Conservation (phyloP, 2,888 invertebrate species). For the Agriotes lineatus region DNA sequence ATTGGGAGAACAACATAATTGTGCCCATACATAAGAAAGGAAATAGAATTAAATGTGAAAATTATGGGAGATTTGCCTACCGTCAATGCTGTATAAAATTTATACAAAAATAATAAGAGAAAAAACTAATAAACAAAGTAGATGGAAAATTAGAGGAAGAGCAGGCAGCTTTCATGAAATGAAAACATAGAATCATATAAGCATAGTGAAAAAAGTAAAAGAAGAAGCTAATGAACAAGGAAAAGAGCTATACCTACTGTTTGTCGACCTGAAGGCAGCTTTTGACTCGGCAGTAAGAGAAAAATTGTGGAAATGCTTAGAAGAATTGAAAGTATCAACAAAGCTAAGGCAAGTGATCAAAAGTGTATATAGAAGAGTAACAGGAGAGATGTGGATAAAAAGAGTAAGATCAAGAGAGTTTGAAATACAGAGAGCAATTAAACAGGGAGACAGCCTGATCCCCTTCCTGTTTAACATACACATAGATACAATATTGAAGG, state of each 20-base stretch:
- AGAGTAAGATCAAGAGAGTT: slow-evolving; percentile 2
- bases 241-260: slow-evolving; percentile 4
- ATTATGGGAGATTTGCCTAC: background rate
- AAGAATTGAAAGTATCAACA: slow-evolving; percentile 2
- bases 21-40: background rate
- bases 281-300: slow-evolving; percentile 10
- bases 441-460: slow-evolving; percentile 7
- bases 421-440: slow-evolving; percentile 14
- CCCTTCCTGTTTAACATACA: slow-evolving; percentile 15
- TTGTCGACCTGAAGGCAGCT: slow-evolving; percentile 9
- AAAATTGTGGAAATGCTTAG: background rate
- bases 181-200: slow-evolving; percentile 2
- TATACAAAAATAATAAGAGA: slow-evolving; percentile 9
- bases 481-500: slow-evolving; percentile 4
- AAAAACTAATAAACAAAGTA: slow-evolving; percentile 18
- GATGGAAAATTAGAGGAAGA: slow-evolving; percentile 7
- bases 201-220: slow-evolving; percentile 1
- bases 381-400: slow-evolving; percentile 12
- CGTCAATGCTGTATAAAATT: background rate
- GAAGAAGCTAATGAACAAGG: slow-evolving; percentile 11
- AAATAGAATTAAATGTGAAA: slow-evolving; percentile 5
- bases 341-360: slow-evolving; percentile 11
- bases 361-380: slow-evolving; percentile 10
- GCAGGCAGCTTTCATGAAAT: slow-evolving; percentile 6
- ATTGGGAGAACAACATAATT: background rate